These are phyloP conservation scores for Geococcyx californianus DNA, from an alignment of 2,113 vertebrate genomes.

Conservation along the genomic window DNA sequence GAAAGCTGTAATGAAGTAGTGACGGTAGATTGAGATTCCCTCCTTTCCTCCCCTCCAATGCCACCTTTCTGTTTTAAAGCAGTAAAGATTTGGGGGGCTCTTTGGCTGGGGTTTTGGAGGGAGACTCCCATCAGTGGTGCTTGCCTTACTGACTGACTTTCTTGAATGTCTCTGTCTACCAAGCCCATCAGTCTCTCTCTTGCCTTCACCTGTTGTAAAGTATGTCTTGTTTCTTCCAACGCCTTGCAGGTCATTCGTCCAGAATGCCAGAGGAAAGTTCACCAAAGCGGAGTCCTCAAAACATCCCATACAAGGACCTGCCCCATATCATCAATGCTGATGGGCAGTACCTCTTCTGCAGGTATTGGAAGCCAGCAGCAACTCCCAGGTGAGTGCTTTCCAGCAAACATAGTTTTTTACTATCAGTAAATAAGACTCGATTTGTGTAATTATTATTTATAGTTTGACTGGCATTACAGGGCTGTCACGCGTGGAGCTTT, in stretches of 20 bases:
- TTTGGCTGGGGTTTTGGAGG: background rate
- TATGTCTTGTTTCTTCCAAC: constrained; percentile 40
- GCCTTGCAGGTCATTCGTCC: constrained; percentile 61
- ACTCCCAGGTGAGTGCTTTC: constrained; percentile 84
- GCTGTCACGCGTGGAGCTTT: background rate
- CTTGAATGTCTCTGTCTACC: background rate
- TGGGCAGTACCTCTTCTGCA: constrained; percentile 92
- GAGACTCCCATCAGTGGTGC: background rate
- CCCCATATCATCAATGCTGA: constrained; percentile 90
- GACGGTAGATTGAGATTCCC: background rate
- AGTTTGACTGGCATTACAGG: background rate
- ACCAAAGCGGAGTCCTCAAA: constrained; percentile 84
- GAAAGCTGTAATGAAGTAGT: constrained; percentile 46
- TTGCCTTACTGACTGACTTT: background rate
- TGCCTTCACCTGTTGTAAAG: constrained; percentile 2
- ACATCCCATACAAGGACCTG: constrained; percentile 82
- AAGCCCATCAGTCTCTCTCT: background rate
- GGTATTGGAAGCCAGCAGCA: constrained; percentile 89
- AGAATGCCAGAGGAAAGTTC: constrained; percentile 89
- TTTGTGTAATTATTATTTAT: background rate
- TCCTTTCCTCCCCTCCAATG: background rate
- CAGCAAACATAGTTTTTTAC: background rate
- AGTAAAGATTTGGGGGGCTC: background rate
- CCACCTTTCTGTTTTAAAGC: background rate
- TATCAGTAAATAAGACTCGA: background rate